Percentiles rank a stretch among this genome's conserved stretches.
These are phyloP conservation scores for Otolemur crassicaudatus DNA, from an alignment of 2,797 vertebrate species.

Conservation along the genomic window DNA sequence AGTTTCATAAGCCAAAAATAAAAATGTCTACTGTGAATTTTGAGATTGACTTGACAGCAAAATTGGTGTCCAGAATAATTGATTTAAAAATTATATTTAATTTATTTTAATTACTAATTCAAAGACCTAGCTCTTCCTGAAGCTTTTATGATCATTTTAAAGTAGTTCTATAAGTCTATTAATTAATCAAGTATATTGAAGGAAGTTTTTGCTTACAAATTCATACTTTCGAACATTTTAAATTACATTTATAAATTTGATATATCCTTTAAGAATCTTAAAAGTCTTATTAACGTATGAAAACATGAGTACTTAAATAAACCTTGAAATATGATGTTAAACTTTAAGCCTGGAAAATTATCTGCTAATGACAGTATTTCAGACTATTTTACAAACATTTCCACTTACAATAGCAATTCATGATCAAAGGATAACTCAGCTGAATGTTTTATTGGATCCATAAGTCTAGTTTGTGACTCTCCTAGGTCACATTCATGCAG, in stretches of 20 bases:
- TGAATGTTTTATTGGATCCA: background rate
- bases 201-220: background rate
- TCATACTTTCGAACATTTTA: background rate
- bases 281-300: background rate
- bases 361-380: background rate
- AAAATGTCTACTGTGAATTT: background rate
- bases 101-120: background rate
- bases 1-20: background rate
- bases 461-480: background rate
- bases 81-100: background rate
- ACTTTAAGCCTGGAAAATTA: background rate
- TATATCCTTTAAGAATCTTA: background rate
- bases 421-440: background rate
- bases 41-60: background rate
- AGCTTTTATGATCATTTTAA: background rate
- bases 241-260: background rate
- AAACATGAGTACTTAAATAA: background rate
- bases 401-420: background rate
- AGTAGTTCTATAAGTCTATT: background rate
- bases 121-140: background rate
- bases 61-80: background rate
- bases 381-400: conserved; percentile 8
- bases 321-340: background rate
- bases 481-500: background rate
- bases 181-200: background rate